These are phyloP conservation scores for Mizuhopecten yessoensis DNA, from an alignment of 1,140 invertebrate genomes.

Conservation along the genomic window DNA sequence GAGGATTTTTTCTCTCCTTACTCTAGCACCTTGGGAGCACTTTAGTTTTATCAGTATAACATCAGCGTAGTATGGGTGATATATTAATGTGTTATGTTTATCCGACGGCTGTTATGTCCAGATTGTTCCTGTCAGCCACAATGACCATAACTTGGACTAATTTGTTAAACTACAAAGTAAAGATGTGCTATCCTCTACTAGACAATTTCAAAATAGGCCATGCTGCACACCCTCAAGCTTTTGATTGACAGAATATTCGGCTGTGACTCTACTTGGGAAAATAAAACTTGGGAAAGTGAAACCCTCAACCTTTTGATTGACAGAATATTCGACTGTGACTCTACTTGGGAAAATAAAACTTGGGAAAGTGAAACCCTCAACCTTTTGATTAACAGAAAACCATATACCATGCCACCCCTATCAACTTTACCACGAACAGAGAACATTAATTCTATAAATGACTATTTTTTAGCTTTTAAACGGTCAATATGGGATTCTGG, in stretches of 20 bases:
- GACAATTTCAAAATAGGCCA: too few relatives aligned
- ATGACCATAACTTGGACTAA: constrained; percentile 3
- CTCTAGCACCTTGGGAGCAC: neutral
- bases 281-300: too few relatives aligned
- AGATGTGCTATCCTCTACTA: neutral
- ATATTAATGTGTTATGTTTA: neutral
- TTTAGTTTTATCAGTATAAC: neutral
- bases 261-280: too few relatives aligned
- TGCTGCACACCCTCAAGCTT: too few relatives aligned
- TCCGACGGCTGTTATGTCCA: neutral
- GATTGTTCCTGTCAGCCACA: neutral
- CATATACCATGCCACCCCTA: too few relatives aligned
- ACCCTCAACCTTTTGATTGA: too few relatives aligned
- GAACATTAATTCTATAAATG: neutral
- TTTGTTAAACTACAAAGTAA: neutral
- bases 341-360: too few relatives aligned
- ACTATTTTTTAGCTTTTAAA: neutral
- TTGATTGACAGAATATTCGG: too few relatives aligned
- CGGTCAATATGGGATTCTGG: neutral
- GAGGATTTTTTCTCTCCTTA: neutral
- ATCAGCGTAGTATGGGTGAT: neutral
- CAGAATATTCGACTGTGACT: too few relatives aligned
- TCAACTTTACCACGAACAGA: neutral
- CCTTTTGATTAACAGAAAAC: too few relatives aligned
- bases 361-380: too few relatives aligned